Evolutionary conservation across 2,888 invertebrate genomes (phyloP).

Genomic region (Trachelus troglodyta): DNA sequence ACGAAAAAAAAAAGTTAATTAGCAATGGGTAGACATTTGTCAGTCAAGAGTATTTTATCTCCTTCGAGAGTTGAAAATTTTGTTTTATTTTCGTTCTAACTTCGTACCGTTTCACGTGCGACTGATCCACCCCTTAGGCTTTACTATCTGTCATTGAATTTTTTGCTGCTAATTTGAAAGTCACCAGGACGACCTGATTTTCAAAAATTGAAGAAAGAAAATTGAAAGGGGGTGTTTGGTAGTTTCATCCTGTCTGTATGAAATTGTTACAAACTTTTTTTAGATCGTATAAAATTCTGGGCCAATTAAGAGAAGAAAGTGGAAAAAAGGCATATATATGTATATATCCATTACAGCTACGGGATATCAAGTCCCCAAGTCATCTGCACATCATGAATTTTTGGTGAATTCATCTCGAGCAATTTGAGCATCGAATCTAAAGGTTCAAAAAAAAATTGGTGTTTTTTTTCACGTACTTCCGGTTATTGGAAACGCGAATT

Average conservation of each 20-base stretch:
- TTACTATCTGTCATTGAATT: no score
- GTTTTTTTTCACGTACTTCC: not conserved
- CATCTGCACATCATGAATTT: not conserved
- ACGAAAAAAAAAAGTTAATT: no score
- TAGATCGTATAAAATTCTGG: not conserved
- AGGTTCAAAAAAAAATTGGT: not conserved
- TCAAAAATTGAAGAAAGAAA: constrained; percentile 41
- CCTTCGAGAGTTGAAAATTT: no score
- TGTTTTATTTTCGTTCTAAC: no score
- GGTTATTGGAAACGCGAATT: not conserved
- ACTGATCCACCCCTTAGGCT: no score
- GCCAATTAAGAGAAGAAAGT: not conserved
- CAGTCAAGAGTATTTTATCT: no score
- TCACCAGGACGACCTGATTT: no score
- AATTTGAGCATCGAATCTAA: not conserved
- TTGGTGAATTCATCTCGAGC: not conserved
- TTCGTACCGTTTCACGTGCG: no score
- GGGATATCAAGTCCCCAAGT: no score
- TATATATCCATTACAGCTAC: not conserved
- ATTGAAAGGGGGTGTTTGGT: constrained; percentile 44
- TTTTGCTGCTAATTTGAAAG: no score
- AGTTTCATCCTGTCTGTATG: constrained; percentile 38
- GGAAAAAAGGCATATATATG: not conserved
- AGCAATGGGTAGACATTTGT: no score
- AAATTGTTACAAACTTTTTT: no score